Percentiles rank a stretch among this genome's conserved stretches.
phyloP scores from a whole-genome alignment of 2,888 invertebrate species.

The Ophion slaviceki region DNA sequence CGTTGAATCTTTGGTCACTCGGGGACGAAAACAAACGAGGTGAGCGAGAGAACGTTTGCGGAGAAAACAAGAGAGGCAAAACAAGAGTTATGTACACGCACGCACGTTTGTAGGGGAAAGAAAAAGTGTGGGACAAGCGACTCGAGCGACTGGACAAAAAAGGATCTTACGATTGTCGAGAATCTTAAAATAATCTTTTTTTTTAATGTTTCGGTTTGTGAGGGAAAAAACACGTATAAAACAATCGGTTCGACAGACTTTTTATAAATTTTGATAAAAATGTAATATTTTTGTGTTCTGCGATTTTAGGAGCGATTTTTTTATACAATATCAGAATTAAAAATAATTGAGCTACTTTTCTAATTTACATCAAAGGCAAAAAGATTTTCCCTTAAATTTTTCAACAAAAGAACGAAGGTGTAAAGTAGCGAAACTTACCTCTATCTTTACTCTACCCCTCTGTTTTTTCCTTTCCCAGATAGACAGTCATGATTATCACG shows the following conservation, averaged over 20 bases:
- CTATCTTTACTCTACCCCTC: no score
- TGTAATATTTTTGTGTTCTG: neutral
- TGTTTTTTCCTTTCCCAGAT: no score
- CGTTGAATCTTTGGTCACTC: neutral
- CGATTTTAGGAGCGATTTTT: neutral
- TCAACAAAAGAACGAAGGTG: no score
- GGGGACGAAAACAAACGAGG: slow-evolving; percentile 58
- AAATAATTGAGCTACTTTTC: neutral
- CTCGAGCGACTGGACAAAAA: neutral
- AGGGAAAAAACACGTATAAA: neutral
- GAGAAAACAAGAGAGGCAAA: slow-evolving; percentile 22
- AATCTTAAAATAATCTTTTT: neutral
- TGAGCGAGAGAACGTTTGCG: slow-evolving; percentile 37
- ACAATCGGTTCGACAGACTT: no score
- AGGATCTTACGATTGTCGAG: neutral
- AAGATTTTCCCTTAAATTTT: no score
- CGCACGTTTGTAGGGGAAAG: neutral
- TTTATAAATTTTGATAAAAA: neutral
- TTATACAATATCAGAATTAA: neutral
- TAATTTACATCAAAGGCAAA: no score
- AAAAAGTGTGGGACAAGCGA: neutral
- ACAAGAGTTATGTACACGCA: slow-evolving; percentile 15
- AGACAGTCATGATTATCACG: no score
- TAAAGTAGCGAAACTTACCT: no score
- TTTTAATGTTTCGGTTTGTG: neutral